These are phyloP conservation scores for Larimichthys crocea DNA, from an alignment of 2,113 vertebrate species.

Conservation along the genomic window DNA sequence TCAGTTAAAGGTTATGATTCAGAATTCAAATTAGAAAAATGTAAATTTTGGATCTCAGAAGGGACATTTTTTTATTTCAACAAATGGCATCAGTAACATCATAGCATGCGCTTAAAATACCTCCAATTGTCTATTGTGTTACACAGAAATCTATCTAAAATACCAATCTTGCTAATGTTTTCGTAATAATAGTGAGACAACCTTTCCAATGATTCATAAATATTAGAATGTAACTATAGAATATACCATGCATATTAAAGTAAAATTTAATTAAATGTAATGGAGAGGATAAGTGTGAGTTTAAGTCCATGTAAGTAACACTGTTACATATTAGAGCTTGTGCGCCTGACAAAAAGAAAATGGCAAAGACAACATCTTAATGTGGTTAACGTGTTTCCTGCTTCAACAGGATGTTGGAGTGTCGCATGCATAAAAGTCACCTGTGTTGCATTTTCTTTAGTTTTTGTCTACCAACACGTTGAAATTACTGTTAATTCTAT, in stretches of 20 bases:
- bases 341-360: slow-evolving; percentile 2
- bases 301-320: not conserved
- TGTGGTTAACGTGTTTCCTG: slow-evolving; percentile 65
- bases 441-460: not conserved
- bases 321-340: not conserved
- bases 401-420: slow-evolving; percentile 47
- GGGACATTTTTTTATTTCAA: slow-evolving; percentile 36
- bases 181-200: not conserved
- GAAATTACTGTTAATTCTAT: not conserved
- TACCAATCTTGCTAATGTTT: not conserved
- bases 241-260: not conserved
- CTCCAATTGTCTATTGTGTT: slow-evolving; percentile 10
- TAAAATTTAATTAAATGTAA: not conserved
- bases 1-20: slow-evolving; percentile 54
- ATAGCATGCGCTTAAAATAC: not conserved
- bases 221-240: not conserved
- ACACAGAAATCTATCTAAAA: not conserved
- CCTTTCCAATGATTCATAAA: not conserved
- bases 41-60: slow-evolving; percentile 19
- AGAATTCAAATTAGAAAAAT: slow-evolving; percentile 44
- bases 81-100: slow-evolving; percentile 13
- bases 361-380: slow-evolving; percentile 18
- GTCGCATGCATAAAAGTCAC: not conserved
- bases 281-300: not conserved
- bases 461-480: not conserved